Conservation (phyloP, 2,888 invertebrate genomes). For the Isotomurus palustris region DNA sequence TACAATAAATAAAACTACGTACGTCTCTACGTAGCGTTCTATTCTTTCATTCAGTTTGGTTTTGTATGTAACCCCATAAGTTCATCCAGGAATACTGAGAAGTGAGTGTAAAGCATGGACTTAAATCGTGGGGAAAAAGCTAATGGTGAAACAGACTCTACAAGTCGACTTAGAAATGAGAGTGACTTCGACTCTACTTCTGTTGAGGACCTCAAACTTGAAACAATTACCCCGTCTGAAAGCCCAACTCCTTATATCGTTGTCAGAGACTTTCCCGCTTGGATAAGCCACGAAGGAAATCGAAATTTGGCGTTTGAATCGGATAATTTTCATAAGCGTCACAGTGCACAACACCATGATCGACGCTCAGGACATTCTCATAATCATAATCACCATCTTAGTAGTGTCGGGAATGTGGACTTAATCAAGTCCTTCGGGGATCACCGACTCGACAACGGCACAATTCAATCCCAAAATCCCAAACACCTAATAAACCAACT, state of each 20-base stretch:
- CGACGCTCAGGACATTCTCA: too few species aligned
- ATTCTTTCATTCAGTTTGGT: too few species aligned
- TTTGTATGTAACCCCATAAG: too few species aligned
- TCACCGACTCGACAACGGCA: background rate
- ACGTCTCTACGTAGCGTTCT: too few species aligned
- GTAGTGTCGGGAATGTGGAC: background rate
- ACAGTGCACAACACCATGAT: slow-evolving; percentile 1
- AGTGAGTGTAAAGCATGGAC: background rate
- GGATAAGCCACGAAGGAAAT: slow-evolving; percentile 27
- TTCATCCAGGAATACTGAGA: background rate
- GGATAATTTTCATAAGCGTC: background rate
- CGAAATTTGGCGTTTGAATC: too few species aligned
- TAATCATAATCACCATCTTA: slow-evolving; percentile 1
- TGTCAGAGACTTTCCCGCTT: slow-evolving; percentile 41
- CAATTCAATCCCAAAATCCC: slow-evolving; percentile 17
- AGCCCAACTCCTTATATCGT: slow-evolving; percentile 30
- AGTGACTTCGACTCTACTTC: background rate
- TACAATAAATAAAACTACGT: too few species aligned
- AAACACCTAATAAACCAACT: slow-evolving; percentile 41
- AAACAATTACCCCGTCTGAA: background rate
- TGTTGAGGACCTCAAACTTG: background rate
- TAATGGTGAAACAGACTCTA: background rate
- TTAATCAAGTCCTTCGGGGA: slow-evolving; percentile 1
- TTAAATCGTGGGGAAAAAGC: background rate
- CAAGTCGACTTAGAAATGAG: slow-evolving; percentile 2